Conservation (phyloP, 1,140 invertebrate genomes). For the Trinorchestia longiramus region DNA sequence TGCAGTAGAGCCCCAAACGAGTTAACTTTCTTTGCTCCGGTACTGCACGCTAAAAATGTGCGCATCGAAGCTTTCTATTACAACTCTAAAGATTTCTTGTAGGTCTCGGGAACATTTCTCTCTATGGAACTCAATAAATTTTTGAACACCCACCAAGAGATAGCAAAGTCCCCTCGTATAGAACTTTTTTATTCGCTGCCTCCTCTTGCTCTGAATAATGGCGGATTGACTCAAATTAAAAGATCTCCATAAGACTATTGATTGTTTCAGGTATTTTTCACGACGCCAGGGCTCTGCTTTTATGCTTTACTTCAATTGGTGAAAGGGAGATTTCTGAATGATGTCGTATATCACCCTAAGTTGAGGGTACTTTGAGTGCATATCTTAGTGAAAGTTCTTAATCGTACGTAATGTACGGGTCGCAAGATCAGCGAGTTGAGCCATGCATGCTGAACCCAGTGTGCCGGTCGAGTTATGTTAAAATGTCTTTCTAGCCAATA, state of each 20-base stretch:
- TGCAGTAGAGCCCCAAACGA: not conserved
- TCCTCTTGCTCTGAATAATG: not conserved
- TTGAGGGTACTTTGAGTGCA: not conserved
- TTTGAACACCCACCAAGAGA: conserved; percentile 20
- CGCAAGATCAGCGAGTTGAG: not conserved
- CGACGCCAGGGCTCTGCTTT: not conserved
- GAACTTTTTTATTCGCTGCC: conserved; percentile 18
- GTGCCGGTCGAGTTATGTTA: not conserved
- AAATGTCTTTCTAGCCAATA: not conserved
- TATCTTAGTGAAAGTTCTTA: conserved; percentile 13
- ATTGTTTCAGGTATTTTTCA: conserved; percentile 48
- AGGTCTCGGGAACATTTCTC: not conserved
- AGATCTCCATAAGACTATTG: not conserved
- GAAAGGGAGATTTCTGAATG: conserved; percentile 18
- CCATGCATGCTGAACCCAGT: not conserved
- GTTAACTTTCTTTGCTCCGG: not conserved
- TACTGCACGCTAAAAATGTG: not conserved
- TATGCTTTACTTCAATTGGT: not conserved
- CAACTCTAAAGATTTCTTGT: conserved; percentile 22
- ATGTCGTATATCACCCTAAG: not conserved
- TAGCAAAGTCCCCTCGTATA: not conserved
- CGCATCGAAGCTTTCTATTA: conserved; percentile 28
- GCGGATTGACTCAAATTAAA: not conserved
- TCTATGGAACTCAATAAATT: conserved; percentile 16
- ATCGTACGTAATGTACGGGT: not conserved